Evolutionary conservation across 2,113 vertebrate species (phyloP), one percentile per base, ranked within the genome.

Genomic region (Nasalis larvatus): DNA sequence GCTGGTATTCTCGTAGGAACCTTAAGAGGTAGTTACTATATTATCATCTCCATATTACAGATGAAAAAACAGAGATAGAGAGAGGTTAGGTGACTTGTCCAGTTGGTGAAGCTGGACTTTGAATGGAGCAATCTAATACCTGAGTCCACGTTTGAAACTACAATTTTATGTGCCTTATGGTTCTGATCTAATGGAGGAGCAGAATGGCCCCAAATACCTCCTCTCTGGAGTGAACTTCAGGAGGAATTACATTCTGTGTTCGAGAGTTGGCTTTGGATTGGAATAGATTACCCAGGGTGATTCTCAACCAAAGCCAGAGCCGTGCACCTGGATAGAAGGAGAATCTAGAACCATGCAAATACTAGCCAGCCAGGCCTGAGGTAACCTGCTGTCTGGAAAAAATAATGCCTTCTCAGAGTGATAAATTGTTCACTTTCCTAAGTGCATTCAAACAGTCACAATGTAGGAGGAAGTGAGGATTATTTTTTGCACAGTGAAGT

Each of bases 401-500:
- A 90, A 37, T n/a, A 77, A 40, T 56, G 45, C 40, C 7, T 89
- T 73, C 86, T 90, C n/a, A 63, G 80, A 78, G 21, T 66, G n/a
- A 86, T 25, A 20, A n/a, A 42, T 35, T 90, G 30, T 78, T 93
- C n/a, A 82, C 14, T 56, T 77, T 86, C 13, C 21, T 80, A 45
- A 81, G 20, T 63, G 30, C 42, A 18, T 40, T 71, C 25, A 86
- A 30, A 49, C 4, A 63, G 16, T 25, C 42, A 86, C 30, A 81
- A 8, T 21, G 21, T 42, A 71, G 40, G 86, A 71, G 20, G 63
- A 45, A 32, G 5, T 21, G 21, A 81, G 54, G 23, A 47, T n/a
- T 89, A 23, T 63, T 93, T 89, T 63, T n/a, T 86, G n/a, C 85
- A 42, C n/a, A 66, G n/a, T 80, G 54, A 86, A 96, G 32, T 74